Evolutionary conservation across 2,888 invertebrate species (phyloP).

Genomic region (Hyppa rectilinea): DNA sequence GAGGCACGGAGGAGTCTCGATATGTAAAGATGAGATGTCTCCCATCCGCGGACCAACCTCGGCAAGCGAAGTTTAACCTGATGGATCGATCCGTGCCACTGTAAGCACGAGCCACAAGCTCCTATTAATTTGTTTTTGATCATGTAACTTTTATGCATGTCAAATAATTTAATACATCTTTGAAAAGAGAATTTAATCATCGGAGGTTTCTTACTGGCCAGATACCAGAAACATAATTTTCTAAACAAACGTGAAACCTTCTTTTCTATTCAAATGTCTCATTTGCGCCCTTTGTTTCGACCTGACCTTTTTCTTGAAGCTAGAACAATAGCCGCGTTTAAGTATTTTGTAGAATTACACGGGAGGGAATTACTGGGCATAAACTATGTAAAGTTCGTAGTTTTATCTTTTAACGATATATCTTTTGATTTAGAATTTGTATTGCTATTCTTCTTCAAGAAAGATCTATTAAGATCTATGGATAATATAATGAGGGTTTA

Average conservation of each 20-base stretch:
- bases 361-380: not conserved
- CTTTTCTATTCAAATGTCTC: conserved; percentile 23
- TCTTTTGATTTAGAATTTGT: not conserved
- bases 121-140: not conserved
- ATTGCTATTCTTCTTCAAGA: not conserved
- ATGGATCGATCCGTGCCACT: too few relatives aligned
- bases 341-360: conserved; percentile 26
- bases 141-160: not conserved
- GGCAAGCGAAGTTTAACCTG: too few relatives aligned
- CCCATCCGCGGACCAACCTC: too few relatives aligned
- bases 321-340: conserved; percentile 42
- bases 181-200: not conserved
- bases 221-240: too few relatives aligned
- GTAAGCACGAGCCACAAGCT: too few relatives aligned
- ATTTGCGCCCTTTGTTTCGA: conserved; percentile 27
- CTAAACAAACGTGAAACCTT: not conserved
- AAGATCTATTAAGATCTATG: too few relatives aligned
- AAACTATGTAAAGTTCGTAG: not conserved
- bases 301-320: conserved; percentile 34
- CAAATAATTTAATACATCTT: not conserved
- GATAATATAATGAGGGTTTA: too few relatives aligned
- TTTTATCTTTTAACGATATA: conserved; percentile 11
- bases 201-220: too few relatives aligned
- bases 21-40: too few relatives aligned
- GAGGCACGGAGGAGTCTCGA: too few relatives aligned